Evolutionary conservation across 2,888 invertebrate species (phyloP).

Genomic region (Itoplectis maculator): DNA sequence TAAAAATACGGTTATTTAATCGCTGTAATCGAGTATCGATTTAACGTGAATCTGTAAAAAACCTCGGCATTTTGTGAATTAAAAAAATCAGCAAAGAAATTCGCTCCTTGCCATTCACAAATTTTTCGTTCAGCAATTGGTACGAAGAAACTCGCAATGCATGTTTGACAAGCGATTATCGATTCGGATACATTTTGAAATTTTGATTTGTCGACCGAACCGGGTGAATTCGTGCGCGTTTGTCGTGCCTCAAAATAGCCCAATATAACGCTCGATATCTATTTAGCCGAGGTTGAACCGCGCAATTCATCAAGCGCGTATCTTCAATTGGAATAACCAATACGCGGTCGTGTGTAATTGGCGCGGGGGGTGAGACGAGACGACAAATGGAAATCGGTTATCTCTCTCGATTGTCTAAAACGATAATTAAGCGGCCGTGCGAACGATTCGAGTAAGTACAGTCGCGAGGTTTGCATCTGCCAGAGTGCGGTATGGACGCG

Average conservation of each 20-base stretch:
- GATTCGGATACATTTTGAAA: constrained; percentile 10
- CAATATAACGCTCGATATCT: constrained; percentile 18
- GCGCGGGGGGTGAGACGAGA: constrained; percentile 16
- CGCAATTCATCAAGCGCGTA: constrained; percentile 23
- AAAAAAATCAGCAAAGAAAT: constrained; percentile 20
- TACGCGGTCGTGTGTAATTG: constrained; percentile 24
- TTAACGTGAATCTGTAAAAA: constrained; percentile 6
- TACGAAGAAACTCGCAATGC: not conserved
- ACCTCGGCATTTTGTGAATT: not conserved
- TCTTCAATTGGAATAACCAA: constrained; percentile 38
- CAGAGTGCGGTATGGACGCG: constrained; percentile 13
- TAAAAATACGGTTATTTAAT: constrained; percentile 6
- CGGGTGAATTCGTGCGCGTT: not conserved
- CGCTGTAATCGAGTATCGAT: not conserved
- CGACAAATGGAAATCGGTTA: constrained; percentile 33
- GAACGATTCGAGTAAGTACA: constrained; percentile 63
- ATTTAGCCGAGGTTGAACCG: constrained; percentile 25
- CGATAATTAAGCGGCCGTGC: constrained; percentile 44
- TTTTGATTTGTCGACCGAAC: constrained; percentile 18
- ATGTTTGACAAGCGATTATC: not conserved
- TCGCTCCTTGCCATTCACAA: not conserved
- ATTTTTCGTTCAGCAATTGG: not conserved
- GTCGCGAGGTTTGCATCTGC: constrained; percentile 45
- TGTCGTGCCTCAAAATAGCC: constrained; percentile 13
- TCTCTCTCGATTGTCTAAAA: constrained; percentile 50